Evolutionary conservation across 2,797 vertebrate species (phyloP).

Genomic region (Helostoma temminkii): DNA sequence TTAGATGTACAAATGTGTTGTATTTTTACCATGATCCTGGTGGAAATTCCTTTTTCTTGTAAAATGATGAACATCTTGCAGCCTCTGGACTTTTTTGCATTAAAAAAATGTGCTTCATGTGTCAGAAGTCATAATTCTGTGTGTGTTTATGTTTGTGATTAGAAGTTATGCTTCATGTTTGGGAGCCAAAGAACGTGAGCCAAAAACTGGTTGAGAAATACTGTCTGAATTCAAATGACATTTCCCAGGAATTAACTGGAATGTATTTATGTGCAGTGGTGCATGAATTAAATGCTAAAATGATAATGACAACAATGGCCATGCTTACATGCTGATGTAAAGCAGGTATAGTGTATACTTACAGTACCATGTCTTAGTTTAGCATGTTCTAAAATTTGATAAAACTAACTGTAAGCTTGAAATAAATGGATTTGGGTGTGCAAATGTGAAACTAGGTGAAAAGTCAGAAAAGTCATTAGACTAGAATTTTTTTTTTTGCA

Average conservation of each 20-base stretch:
- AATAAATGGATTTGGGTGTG: no score
- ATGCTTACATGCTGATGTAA: no score
- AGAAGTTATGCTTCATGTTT: not conserved
- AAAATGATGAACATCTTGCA: not conserved
- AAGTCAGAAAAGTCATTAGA: no score
- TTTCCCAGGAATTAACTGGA: not conserved
- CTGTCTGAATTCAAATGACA: not conserved
- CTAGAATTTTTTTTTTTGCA: no score
- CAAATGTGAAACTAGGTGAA: no score
- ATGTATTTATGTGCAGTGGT: no score
- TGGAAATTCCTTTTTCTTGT: not conserved
- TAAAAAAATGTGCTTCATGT: not conserved
- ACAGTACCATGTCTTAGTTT: no score
- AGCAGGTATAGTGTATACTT: no score
- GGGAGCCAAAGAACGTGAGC: slow-evolving; percentile 1
- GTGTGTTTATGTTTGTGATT: not conserved
- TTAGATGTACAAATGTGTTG: not conserved
- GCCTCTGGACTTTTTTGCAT: not conserved
- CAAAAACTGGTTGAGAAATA: not conserved
- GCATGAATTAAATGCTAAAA: no score
- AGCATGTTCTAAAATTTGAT: no score
- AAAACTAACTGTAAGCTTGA: no score
- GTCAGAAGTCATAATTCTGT: slow-evolving; percentile 9
- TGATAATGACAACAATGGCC: no score
- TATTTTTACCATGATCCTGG: not conserved